Conservation (phyloP, 2,888 invertebrate species). For the Drosophila kuntzei region DNA sequence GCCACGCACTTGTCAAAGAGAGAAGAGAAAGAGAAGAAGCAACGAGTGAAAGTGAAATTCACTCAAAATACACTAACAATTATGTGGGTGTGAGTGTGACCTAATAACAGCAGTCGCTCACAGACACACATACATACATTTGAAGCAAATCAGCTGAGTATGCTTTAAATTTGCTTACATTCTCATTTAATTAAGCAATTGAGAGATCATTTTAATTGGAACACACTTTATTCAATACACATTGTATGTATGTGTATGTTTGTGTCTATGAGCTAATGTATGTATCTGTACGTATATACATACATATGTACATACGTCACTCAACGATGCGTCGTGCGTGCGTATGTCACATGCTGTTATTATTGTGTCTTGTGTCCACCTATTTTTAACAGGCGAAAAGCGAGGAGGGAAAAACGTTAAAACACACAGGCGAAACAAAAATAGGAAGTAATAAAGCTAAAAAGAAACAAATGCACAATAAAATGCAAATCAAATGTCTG, state of each 20-base stretch:
- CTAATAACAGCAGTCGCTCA: slow-evolving; percentile 31
- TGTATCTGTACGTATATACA: slow-evolving; percentile 11
- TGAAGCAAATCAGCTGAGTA: slow-evolving; percentile 23
- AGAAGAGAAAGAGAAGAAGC: neutral
- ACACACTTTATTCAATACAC: slow-evolving; percentile 19
- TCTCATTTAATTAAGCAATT: slow-evolving; percentile 32
- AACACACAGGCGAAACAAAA: slow-evolving; percentile 32
- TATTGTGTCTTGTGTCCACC: slow-evolving; percentile 9
- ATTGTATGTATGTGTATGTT: neutral
- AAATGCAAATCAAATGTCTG: slow-evolving; percentile 55
- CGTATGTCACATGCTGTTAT: slow-evolving; percentile 10
- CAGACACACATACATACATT: neutral
- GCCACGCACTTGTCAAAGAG: slow-evolving; percentile 4
- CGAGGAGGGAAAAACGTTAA: slow-evolving; percentile 1
- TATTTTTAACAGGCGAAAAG: slow-evolving; percentile 45
- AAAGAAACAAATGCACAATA: slow-evolving; percentile 58
- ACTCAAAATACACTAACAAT: neutral
- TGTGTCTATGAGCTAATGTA: neutral
- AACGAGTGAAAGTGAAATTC: slow-evolving; percentile 38
- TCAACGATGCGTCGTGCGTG: slow-evolving; percentile 4
- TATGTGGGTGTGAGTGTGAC: slow-evolving; percentile 24
- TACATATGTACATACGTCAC: slow-evolving; percentile 8
- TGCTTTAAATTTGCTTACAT: slow-evolving; percentile 26
- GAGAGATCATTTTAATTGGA: slow-evolving; percentile 39
- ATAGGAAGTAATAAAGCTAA: slow-evolving; percentile 63